These are phyloP conservation scores for Brenthis hecate DNA, from an alignment of 2,888 invertebrate genomes.

Conservation along the genomic window DNA sequence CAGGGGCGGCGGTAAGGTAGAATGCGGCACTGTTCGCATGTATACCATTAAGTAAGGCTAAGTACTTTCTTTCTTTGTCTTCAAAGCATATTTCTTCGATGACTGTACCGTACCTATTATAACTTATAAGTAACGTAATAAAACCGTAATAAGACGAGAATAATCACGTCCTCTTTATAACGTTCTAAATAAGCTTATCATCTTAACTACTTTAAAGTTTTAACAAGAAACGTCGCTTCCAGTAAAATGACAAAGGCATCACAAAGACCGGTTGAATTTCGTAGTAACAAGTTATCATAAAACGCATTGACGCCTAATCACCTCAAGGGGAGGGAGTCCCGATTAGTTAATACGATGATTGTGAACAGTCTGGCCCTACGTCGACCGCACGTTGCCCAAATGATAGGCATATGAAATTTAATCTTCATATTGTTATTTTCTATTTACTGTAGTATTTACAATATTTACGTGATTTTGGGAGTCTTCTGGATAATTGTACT, in stretches of 20 bases:
- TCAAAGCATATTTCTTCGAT: slow-evolving; percentile 5
- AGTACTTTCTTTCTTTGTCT: slow-evolving; percentile 2
- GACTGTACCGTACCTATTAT: slow-evolving; percentile 4
- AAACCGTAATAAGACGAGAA: slow-evolving; percentile 2
- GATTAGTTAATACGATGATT: slow-evolving; percentile 66
- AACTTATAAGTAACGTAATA: neutral
- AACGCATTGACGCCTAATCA: slow-evolving; percentile 65
- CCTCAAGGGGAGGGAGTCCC: slow-evolving; percentile 63
- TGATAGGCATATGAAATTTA: slow-evolving; percentile 4
- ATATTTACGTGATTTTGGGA: neutral
- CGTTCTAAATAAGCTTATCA: slow-evolving; percentile 29
- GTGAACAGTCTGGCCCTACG: slow-evolving; percentile 62
- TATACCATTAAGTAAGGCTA: too few relatives aligned
- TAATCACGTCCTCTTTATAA: slow-evolving; percentile 16
- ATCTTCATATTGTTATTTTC: neutral
- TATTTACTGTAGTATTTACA: neutral
- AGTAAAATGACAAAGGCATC: slow-evolving; percentile 20
- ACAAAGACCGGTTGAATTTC: slow-evolving; percentile 40
- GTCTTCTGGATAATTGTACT: neutral
- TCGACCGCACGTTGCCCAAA: slow-evolving; percentile 54
- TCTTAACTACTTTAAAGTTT: slow-evolving; percentile 22
- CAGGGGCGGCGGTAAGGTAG: too few relatives aligned
- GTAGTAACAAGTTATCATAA: slow-evolving; percentile 55
- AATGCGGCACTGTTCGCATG: too few relatives aligned
- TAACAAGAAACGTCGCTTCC: slow-evolving; percentile 21